Percentiles rank a stretch among this genome's conserved stretches.
phyloP scores from a whole-genome alignment of 2,888 invertebrate genomes.

The Euclidia mi region DNA sequence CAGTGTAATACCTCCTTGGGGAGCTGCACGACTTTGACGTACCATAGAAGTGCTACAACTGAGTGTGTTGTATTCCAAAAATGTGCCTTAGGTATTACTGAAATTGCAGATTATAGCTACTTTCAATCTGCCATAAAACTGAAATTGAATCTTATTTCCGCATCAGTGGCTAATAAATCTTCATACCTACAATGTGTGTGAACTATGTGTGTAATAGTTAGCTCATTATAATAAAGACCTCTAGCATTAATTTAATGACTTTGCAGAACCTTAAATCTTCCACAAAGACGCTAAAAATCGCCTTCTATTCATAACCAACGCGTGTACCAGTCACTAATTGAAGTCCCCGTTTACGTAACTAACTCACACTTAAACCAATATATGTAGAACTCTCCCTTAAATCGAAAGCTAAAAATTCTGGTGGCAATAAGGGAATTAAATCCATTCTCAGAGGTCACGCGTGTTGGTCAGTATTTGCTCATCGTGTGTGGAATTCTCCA shows the following conservation, averaged over 20 bases:
- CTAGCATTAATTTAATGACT: not conserved
- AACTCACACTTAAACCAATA: conserved; percentile 18
- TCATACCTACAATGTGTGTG: too few species aligned
- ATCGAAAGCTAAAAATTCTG: conserved; percentile 23
- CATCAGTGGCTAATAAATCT: too few species aligned
- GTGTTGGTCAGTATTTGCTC: conserved; percentile 37
- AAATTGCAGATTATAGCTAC: too few species aligned
- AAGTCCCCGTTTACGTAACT: conserved; percentile 51
- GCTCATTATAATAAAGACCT: conserved; percentile 1
- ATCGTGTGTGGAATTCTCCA: conserved; percentile 50
- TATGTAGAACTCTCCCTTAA: conserved; percentile 34
- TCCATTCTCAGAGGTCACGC: conserved; percentile 29
- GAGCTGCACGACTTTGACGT: too few species aligned
- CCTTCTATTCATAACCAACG: conserved; percentile 23
- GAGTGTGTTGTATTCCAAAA: too few species aligned
- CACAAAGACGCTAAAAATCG: conserved; percentile 15
- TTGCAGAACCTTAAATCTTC: not conserved
- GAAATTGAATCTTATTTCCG: too few species aligned
- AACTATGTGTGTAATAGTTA: too few species aligned
- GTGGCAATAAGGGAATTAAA: conserved; percentile 34
- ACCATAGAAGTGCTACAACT: too few species aligned
- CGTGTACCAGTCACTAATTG: conserved; percentile 53
- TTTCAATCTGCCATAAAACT: too few species aligned
- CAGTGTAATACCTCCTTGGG: too few species aligned
- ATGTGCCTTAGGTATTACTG: too few species aligned